Conservation (phyloP, 2,797 vertebrate species). For the Notoglanidium macrostoma region DNA sequence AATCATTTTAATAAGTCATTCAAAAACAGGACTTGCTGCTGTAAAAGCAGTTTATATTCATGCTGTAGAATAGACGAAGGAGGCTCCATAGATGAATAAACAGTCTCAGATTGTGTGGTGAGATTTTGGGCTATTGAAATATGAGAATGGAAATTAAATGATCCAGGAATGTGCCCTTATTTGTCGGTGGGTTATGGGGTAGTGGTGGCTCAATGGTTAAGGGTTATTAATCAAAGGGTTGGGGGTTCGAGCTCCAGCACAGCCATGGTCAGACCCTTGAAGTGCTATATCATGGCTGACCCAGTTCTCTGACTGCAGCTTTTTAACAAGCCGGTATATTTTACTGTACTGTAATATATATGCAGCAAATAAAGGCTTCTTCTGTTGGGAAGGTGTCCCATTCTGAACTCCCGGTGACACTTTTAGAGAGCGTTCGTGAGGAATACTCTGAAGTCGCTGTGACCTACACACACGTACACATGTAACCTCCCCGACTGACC, state of each 20-base stretch:
- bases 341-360: too few relatives aligned
- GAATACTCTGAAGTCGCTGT: conserved; percentile 59
- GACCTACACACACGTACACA: conserved; percentile 48
- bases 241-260: too few relatives aligned
- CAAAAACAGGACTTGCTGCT: conserved; percentile 39
- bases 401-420: conserved; percentile 64
- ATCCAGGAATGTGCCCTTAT: not conserved
- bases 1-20: conserved; percentile 44
- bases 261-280: too few relatives aligned
- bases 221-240: too few relatives aligned
- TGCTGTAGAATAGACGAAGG: conserved; percentile 31
- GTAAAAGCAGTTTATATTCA: conserved; percentile 46
- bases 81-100: conserved; percentile 43
- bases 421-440: conserved; percentile 66
- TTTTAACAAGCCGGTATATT: too few relatives aligned
- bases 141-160: not conserved
- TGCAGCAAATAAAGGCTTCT: too few relatives aligned
- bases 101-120: not conserved
- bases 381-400: not conserved
- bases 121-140: not conserved
- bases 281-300: too few relatives aligned
- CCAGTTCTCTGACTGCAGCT: too few relatives aligned
- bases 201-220: too few relatives aligned
- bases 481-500: conserved; percentile 12
- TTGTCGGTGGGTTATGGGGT: too few relatives aligned